Base-by-base conservation (phyloP, 2,113 vertebrate species). In the Myotis yumanensis region DNA sequence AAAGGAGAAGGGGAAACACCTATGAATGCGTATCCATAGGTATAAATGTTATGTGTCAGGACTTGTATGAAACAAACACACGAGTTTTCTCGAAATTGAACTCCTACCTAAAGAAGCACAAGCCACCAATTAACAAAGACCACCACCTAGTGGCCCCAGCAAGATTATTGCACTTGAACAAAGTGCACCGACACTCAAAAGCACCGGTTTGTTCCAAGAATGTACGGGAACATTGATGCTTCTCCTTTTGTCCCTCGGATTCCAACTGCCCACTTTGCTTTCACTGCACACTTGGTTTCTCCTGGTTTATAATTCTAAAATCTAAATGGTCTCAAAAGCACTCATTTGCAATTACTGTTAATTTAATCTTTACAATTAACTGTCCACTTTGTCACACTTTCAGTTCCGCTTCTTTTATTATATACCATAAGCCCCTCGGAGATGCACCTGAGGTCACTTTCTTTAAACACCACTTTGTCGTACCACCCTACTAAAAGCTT, bases 141-240 rank as follows among this genome's bases (percentile, higher is more conserved):
- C 96, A 89, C 97, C 97, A 97, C 96, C 96, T 97, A 97, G 97
- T 95, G 97, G 97, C 57, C 73, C 46, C 59, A 76, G 57, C 8
- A 1, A 1, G 52, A 40, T 84, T 79, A 96, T 0, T 97, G 85
- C 97, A 95, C 59, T 73, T 93, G 52, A 87, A 87, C 14, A 54
- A 86, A 85, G 37, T 37, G 2, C 71, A 81, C 1, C 59, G 54
- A 82, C 75, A 95, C 82, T 86, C 1, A 88, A 73, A 82, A 87
- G 20, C 10, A 18, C 9, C 30, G 12, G 48, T 77, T 90, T 79
- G n/a, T 54, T 89, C n/a, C 25, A 71, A 86, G 14, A 82, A 46
- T 3, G 4, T 17, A 51, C 86, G 16, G 3, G 3, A 69, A 93
- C 35, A 28, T 0, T 54, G 69, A 86, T 92, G 54, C 22, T 88